Evolutionary conservation across 23 tunicate species (phyloP), one percentile per base, ranked within the genome.

Genomic region (Pegea sp.): DNA sequence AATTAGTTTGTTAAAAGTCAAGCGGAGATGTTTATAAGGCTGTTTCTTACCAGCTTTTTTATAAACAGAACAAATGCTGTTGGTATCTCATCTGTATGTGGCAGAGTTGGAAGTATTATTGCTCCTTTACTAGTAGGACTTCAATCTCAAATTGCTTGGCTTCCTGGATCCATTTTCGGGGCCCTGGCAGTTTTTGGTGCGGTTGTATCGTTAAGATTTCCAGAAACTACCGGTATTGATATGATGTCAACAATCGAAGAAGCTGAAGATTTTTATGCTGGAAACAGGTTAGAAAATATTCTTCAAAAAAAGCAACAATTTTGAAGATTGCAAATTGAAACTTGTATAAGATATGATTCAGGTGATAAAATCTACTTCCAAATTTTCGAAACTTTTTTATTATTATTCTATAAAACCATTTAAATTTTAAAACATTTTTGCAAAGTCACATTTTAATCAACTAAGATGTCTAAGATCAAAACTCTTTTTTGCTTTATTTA

Each of bases 171-270:
- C 19, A 63, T 77, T 1, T 66, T 77, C 46, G 76, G 90, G 5
- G 71, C 57, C 27, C 53, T 24, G 2, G 70, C 69, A n/a, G 29
- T 48, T 26, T 16, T 64, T 0, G 90, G 72, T 16, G 76, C 69
- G 20, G 48, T 51, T 28, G 4, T 69, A 0, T 34, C 71, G 2
- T 29, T 57, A 1, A 33, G 48, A n/a, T 54, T 77, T 22, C 90
- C 90, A 13, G 90, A 77, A 63, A 77, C 90, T 1, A 44, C 68
- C 4, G 55, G 55, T 46, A 50, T 63, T 0, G 67, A 69, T 30
- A 77, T 77, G 90, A 42, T 77, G 70, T 76, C 69, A 25, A 63
- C 58, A 22, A 27, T 77, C 8, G 90, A 77, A 44, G 90, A 77
- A 34, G 90, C 90, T 4, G 90, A 77, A 33, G 33, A 18, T 33